phyloP scores from a whole-genome alignment of 2,113 vertebrate species.

The Pagrus major region DNA sequence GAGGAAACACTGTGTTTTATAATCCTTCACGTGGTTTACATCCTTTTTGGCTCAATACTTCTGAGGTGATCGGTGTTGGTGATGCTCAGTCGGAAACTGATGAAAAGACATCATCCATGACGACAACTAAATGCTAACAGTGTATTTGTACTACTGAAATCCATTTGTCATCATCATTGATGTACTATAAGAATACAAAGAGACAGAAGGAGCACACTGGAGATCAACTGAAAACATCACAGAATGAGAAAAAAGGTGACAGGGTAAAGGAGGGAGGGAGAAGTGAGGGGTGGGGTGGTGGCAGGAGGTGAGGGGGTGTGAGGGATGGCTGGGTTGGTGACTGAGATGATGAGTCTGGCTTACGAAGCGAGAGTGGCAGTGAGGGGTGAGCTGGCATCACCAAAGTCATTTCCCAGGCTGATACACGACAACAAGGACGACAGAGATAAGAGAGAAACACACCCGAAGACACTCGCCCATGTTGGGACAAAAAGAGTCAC shows the following conservation, averaged over 20 bases:
- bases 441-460: constrained; percentile 77
- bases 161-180: constrained; percentile 87
- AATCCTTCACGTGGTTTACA: neutral
- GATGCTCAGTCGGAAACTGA: constrained; percentile 7
- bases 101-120: neutral
- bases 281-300: constrained; percentile 21
- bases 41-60: neutral
- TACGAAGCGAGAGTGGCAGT: constrained; percentile 83
- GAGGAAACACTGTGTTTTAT: neutral
- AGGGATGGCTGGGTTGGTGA: constrained; percentile 68
- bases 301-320: constrained; percentile 44
- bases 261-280: neutral
- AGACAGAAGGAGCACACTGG: constrained; percentile 71
- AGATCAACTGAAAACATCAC: constrained; percentile 86
- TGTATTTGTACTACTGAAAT: neutral
- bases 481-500: constrained; percentile 52
- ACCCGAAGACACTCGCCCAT: constrained; percentile 62
- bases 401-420: constrained; percentile 88
- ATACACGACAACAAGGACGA: constrained; percentile 77
- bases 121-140: neutral
- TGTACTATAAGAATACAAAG: constrained; percentile 79
- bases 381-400: constrained; percentile 92
- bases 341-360: constrained; percentile 86
- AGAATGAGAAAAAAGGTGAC: constrained; percentile 80
- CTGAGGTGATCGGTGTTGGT: neutral